Base-by-base conservation (phyloP, 2,888 invertebrate species). In the Minunthozetes semirufus region DNA sequence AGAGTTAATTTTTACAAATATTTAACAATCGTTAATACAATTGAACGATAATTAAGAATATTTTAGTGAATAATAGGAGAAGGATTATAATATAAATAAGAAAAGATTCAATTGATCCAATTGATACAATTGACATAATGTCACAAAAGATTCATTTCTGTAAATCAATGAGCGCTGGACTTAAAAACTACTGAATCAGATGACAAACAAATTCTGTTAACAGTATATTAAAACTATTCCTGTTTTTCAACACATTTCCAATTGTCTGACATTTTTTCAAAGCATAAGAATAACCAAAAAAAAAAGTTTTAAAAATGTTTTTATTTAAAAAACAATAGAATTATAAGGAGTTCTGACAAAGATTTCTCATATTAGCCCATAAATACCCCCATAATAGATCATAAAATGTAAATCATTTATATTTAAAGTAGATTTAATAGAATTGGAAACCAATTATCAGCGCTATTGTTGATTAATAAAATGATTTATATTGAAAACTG, bases 381-480 rank as follows among this genome's bases (percentile, higher is more conserved):
- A 59, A n/a, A n/a, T n/a, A n/a, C n/a, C n/a, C n/a, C n/a, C n/a
- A n/a, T n/a, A n/a, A n/a, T n/a, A n/a, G n/a, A n/a, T 63, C 33
- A 33, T 29, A 33, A 2, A 25, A 29, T 19, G 9, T n/a, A 29
- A 59, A 27, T n/a, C 15, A 63, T 63, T 63, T 63, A 63, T 63
- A 63, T 29, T 33, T 33, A 22, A 33, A 63, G n/a, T 63, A 63
- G 63, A 59, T 11, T 25, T 33, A 22, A 33, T 15, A 63, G 15
- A n/a, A 25, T 59, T 15, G 13, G 11, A 33, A 29, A 63, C 17
- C 33, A 29, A 33, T 63, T 63, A 19, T 68, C 68, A 68, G 46
- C 68, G 68, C 68, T 68, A 33, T 63, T 46, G 68, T 68, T 68
- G 68, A 68, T 46, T 29, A 68, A 68, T 68, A 68, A 68, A 68